A percentile compares a stretch with the other conserved stretches of the same genome.
phyloP scores from a whole-genome alignment of 2,113 vertebrate genomes.

The Sakesphorus luctuosus region DNA sequence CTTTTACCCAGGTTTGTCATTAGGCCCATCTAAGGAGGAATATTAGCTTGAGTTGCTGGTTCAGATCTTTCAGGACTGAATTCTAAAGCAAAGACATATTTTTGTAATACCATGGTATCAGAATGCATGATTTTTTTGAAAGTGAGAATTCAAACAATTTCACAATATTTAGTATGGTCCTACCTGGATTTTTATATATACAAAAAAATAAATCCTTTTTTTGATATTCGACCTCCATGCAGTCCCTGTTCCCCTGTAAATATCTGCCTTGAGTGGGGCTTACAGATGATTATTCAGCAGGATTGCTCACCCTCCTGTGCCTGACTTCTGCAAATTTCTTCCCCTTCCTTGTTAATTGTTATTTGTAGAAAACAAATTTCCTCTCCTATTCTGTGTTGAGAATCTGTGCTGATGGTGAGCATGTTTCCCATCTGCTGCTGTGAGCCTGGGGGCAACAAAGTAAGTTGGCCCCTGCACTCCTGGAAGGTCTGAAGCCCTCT shows the following conservation, averaged over 20 bases:
- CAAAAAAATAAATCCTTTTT: background rate
- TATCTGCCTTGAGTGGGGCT: background rate
- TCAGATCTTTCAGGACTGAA: background rate
- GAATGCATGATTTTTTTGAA: background rate
- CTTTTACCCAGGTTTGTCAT: background rate
- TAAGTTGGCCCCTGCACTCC: background rate
- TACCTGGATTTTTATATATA: background rate
- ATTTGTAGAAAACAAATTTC: background rate
- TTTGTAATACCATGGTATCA: background rate
- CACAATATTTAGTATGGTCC: background rate
- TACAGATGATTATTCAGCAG: background rate
- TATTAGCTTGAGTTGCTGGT: background rate
- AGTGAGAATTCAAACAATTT: background rate
- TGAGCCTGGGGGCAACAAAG: fast-evolving
- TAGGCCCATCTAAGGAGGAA: background rate
- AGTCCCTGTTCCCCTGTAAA: background rate
- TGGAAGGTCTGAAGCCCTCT: background rate
- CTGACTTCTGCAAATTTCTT: background rate
- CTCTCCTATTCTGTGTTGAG: background rate
- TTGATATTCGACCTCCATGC: background rate
- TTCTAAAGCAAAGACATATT: background rate
- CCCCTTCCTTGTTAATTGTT: background rate
- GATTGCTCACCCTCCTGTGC: background rate
- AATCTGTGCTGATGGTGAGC: fast-evolving
- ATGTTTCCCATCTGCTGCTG: background rate